phyloP scores from a whole-genome alignment of 2,113 vertebrate species.

The Coptodon bakossiorum region DNA sequence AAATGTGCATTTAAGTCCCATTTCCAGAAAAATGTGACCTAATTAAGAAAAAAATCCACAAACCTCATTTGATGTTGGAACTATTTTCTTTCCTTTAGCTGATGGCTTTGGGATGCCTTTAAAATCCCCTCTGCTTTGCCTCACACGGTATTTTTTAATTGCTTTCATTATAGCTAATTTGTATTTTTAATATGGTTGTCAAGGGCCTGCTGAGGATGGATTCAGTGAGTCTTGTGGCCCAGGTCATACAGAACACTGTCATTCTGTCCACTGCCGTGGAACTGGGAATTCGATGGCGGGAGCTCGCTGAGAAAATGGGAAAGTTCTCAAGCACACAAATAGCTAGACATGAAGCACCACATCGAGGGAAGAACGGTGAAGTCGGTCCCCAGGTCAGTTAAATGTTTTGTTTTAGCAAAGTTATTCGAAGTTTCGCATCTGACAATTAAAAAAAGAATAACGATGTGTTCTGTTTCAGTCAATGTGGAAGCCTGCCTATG shows the following conservation, averaged over 20 bases:
- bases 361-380: conserved; percentile 75
- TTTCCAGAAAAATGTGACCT: background rate
- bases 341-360: conserved; percentile 85
- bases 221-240: conserved; percentile 79
- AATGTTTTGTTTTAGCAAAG: background rate
- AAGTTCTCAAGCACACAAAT: conserved; percentile 85
- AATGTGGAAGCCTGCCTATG: conserved; percentile 98
- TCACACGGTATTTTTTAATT: background rate
- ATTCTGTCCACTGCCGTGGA: conserved; percentile 93
- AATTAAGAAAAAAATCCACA: background rate
- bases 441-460: background rate
- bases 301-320: conserved; percentile 83
- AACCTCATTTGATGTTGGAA: background rate
- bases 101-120: background rate
- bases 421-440: background rate
- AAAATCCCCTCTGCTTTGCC: background rate
- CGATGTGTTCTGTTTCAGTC: conserved; percentile 65
- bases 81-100: background rate
- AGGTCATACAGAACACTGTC: conserved; percentile 84
- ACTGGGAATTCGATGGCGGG: conserved; percentile 85
- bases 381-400: conserved; percentile 76
- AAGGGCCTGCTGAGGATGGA: conserved; percentile 92
- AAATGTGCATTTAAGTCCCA: background rate
- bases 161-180: background rate
- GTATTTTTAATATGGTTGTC: background rate